Conservation (phyloP, 2,797 vertebrate genomes). For the Zenarchopterus dispar region DNA sequence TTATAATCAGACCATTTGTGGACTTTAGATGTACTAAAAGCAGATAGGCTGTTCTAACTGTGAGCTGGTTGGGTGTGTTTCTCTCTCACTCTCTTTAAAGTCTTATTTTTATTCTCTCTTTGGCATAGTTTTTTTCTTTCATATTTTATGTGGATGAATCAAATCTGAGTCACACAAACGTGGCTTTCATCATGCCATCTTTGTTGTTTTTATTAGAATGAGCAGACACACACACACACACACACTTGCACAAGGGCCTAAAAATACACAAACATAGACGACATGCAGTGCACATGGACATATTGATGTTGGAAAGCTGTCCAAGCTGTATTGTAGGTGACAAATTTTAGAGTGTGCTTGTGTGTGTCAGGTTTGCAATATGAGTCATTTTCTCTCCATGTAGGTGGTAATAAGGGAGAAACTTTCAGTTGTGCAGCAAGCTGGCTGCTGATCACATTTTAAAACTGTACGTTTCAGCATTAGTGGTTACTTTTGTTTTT, state of each 20-base stretch:
- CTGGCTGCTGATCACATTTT: neutral
- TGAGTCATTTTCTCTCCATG: constrained; percentile 17
- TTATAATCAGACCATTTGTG: neutral
- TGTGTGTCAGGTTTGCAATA: constrained; percentile 31
- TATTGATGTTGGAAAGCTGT: constrained; percentile 65
- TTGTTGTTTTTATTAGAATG: constrained; percentile 64
- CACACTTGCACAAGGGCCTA: constrained; percentile 8
- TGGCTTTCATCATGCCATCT: constrained; percentile 70
- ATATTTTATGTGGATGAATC: constrained; percentile 68
- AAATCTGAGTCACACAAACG: constrained; percentile 60
- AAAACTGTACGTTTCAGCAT: neutral
- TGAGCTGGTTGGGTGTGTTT: neutral
- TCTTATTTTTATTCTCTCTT: constrained; percentile 36
- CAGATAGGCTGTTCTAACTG: constrained; percentile 3
- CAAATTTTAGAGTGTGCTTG: constrained; percentile 28
- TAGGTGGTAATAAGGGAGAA: constrained; percentile 22
- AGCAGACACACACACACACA: constrained; percentile 28
- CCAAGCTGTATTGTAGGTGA: constrained; percentile 34
- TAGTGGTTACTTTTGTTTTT: neutral
- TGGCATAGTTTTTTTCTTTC: constrained; percentile 72
- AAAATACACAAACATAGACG: constrained; percentile 49
- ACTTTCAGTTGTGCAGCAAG: constrained; percentile 8
- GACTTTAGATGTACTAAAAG: constrained; percentile 8
- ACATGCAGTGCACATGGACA: constrained; percentile 53
- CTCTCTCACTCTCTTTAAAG: neutral